phyloP scores from a whole-genome alignment of 2,113 vertebrate genomes.

The Camelus dromedarius region DNA sequence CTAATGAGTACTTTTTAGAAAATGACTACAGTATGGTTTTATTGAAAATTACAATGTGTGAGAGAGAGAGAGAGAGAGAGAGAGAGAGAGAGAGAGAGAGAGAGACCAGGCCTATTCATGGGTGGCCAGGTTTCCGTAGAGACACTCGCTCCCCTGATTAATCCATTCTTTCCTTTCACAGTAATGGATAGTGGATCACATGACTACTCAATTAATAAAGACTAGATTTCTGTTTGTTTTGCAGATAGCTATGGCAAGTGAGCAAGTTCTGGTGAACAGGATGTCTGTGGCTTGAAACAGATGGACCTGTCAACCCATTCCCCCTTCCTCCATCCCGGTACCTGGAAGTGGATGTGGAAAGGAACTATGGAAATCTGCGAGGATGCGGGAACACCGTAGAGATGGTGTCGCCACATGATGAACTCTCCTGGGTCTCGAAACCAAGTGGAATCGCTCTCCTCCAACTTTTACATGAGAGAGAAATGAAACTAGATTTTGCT shows the following conservation, averaged over 20 bases:
- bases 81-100: not conserved
- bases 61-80: not conserved
- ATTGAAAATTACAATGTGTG: slow-evolving; percentile 46
- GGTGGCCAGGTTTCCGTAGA: slow-evolving; percentile 26
- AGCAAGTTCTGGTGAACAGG: not conserved
- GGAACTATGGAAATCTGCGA: not conserved
- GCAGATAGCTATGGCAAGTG: not conserved
- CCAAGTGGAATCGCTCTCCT: not conserved
- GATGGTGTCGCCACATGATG: not conserved
- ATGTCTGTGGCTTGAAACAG: not conserved
- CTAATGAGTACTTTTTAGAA: slow-evolving; percentile 20
- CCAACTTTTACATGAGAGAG: not conserved
- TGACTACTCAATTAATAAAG: not conserved
- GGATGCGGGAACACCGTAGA: not conserved
- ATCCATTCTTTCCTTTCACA: slow-evolving; percentile 27
- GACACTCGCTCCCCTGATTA: not conserved
- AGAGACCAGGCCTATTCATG: not conserved
- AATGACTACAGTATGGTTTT: slow-evolving; percentile 59
- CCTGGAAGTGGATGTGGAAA: not conserved
- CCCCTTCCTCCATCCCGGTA: too few relatives aligned
- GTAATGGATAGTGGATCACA: not conserved
- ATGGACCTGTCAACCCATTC: not conserved
- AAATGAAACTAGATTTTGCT: not conserved
- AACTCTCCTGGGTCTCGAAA: not conserved
- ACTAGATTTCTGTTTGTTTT: not conserved